Percentiles rank a stretch among this genome's conserved stretches.
phyloP scores from a whole-genome alignment of 1,140 invertebrate species.

The Manduca sexta region DNA sequence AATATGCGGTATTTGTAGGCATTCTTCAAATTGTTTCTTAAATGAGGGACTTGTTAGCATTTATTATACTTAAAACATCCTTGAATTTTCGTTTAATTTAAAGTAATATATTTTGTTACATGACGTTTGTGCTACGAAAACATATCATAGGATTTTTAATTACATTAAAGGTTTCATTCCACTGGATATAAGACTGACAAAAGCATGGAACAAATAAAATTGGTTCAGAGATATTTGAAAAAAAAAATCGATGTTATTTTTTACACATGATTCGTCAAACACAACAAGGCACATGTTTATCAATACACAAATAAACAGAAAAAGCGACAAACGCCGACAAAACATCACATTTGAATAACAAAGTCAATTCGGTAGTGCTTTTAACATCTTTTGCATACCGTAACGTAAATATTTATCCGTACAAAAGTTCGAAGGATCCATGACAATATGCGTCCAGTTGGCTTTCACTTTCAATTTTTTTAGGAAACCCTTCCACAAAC shows the following conservation, averaged over 20 bases:
- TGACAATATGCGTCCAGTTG: constrained; percentile 61
- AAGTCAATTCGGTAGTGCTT: constrained; percentile 58
- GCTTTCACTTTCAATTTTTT: constrained; percentile 68
- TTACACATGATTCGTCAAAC: constrained; percentile 47
- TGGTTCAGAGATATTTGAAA: neutral
- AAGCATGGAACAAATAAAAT: constrained; percentile 4
- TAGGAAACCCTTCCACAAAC: constrained; percentile 63
- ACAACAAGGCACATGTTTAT: constrained; percentile 24
- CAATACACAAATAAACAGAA: constrained; percentile 35
- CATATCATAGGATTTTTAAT: neutral
- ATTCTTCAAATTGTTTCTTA: constrained; percentile 4
- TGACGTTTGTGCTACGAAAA: neutral
- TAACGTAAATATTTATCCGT: constrained; percentile 65
- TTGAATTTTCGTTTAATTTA: too few species aligned
- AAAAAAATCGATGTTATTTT: constrained; percentile 23
- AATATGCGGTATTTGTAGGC: neutral
- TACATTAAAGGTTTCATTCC: neutral
- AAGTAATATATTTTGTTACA: neutral
- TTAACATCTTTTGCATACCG: constrained; percentile 64
- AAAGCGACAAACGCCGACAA: constrained; percentile 34
- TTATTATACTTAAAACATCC: too few species aligned
- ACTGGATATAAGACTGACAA: too few species aligned
- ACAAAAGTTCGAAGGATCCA: constrained; percentile 54
- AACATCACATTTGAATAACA: constrained; percentile 63
- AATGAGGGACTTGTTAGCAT: too few species aligned